phyloP scores from a whole-genome alignment of 2,113 vertebrate genomes.

The Lagopus muta region DNA sequence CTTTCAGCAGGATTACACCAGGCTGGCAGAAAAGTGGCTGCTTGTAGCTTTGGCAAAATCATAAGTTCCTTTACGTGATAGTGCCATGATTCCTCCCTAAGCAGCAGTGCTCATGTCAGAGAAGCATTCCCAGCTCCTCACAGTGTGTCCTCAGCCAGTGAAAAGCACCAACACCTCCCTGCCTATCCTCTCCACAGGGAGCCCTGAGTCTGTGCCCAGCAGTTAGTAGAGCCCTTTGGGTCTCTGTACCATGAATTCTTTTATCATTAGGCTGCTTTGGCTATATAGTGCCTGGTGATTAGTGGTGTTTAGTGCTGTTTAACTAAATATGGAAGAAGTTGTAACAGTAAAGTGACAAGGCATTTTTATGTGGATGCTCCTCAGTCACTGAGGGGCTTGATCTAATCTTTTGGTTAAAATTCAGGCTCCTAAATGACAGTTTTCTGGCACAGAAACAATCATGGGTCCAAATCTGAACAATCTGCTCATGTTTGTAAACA shows the following conservation, averaged over 20 bases:
- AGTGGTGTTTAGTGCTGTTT: background rate
- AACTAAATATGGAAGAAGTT: background rate
- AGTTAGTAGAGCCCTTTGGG: background rate
- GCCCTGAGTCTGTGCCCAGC: background rate
- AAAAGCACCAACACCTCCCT: background rate
- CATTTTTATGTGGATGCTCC: background rate
- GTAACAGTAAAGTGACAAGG: background rate
- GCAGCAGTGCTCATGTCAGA: background rate
- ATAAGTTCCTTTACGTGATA: conserved; percentile 8
- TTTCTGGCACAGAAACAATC: background rate
- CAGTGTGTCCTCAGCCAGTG: background rate
- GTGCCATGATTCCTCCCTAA: background rate
- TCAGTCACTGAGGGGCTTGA: background rate
- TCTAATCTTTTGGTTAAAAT: background rate
- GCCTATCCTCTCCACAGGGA: background rate
- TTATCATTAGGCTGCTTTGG: background rate
- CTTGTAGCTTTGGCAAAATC: background rate
- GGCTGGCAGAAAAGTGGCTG: background rate
- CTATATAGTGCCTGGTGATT: background rate
- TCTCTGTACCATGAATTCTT: background rate
- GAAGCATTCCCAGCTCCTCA: background rate
- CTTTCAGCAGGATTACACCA: conserved; percentile 21
- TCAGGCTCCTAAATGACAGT: background rate
- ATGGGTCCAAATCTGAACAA: background rate
- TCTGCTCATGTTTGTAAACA: background rate